phyloP scores from a whole-genome alignment of 2,888 invertebrate genomes.

The Orchestes rusci region DNA sequence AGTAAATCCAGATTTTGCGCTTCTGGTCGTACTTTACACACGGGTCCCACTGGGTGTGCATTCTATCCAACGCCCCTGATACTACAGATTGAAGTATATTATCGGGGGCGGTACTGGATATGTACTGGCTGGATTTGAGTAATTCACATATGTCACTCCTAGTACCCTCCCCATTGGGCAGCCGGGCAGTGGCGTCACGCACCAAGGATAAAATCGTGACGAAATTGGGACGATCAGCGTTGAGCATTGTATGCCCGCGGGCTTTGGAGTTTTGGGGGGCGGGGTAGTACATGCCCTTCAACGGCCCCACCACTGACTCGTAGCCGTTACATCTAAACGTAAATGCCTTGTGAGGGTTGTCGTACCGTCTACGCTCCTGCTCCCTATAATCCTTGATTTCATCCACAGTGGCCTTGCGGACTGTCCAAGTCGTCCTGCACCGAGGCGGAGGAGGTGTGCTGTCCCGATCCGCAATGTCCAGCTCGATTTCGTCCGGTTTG shows the following conservation, averaged over 20 bases:
- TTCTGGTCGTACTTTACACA: constrained; percentile 86
- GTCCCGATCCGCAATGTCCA: constrained; percentile 40
- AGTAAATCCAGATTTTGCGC: constrained; percentile 91
- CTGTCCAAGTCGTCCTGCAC: constrained; percentile 76
- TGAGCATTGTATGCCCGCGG: constrained; percentile 77
- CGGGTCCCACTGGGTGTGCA: constrained; percentile 87
- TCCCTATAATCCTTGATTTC: constrained; percentile 71
- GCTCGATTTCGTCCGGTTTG: constrained; percentile 36
- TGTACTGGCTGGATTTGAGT: constrained; percentile 59
- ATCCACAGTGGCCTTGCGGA: constrained; percentile 66
- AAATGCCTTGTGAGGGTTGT: constrained; percentile 84
- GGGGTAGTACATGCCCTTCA: constrained; percentile 58
- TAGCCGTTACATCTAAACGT: constrained; percentile 77
- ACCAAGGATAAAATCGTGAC: constrained; percentile 86
- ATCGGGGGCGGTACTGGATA: constrained; percentile 50
- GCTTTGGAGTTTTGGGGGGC: constrained; percentile 53
- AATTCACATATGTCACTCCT: constrained; percentile 85
- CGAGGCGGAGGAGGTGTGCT: constrained; percentile 49
- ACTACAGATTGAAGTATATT: constrained; percentile 74
- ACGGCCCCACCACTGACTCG: constrained; percentile 72
- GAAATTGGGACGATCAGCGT: constrained; percentile 77
- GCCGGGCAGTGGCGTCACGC: constrained; percentile 86
- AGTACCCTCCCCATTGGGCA: constrained; percentile 93
- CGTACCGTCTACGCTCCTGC: constrained; percentile 78
- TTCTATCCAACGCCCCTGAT: constrained; percentile 81